Evolutionary conservation across 2,888 invertebrate species (phyloP).

Genomic region (Tryphoninae sp.): DNA sequence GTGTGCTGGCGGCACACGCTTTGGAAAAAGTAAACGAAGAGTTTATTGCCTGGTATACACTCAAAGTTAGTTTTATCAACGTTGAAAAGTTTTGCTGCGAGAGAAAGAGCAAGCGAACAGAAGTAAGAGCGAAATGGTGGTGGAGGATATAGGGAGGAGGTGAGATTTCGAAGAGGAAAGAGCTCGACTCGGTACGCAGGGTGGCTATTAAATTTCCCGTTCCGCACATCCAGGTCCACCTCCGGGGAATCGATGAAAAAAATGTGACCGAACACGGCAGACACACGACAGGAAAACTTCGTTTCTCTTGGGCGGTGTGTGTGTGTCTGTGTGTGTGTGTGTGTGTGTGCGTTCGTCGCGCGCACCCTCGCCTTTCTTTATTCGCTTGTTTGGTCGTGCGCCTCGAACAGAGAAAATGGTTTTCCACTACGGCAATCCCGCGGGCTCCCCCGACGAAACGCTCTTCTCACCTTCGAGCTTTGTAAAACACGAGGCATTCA

Average conservation of each 20-base stretch:
- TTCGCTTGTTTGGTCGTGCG: conserved; percentile 64
- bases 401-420: conserved; percentile 64
- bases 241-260: conserved; percentile 36
- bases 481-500: neutral
- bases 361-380: neutral
- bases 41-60: conserved; percentile 55
- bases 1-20: conserved; percentile 30
- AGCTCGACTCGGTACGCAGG: conserved; percentile 36
- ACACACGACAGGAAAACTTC: conserved; percentile 46
- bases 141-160: neutral
- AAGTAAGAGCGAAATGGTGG: neutral
- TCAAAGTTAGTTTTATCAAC: conserved; percentile 55
- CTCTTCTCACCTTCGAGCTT: conserved; percentile 18
- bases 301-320: conserved; percentile 5
- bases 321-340: neutral
- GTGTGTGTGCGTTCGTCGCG: neutral
- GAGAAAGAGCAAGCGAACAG: conserved; percentile 2
- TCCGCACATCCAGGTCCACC: conserved; percentile 21
- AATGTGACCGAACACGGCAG: neutral
- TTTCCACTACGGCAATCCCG: conserved; percentile 56
- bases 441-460: conserved; percentile 23
- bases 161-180: neutral
- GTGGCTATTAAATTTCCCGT: conserved; percentile 52
- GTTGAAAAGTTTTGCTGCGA: conserved; percentile 48
- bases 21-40: conserved; percentile 48